These are phyloP conservation scores for Melieria crassipennis DNA, from an alignment of 2,888 invertebrate genomes.

Conservation along the genomic window DNA sequence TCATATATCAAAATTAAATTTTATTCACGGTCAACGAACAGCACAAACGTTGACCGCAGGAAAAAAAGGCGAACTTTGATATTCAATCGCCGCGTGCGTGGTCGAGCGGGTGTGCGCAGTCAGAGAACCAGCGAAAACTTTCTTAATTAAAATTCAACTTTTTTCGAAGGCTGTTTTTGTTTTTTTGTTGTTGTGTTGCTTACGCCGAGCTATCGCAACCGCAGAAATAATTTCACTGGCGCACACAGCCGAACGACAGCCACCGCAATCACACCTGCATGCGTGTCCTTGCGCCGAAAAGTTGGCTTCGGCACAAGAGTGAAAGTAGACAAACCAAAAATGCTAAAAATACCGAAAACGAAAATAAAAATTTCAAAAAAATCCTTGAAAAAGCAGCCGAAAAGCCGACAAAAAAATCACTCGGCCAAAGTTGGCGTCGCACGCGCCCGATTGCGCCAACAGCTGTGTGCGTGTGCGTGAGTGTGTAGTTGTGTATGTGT, in stretches of 20 bases:
- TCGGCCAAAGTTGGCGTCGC: too few species aligned
- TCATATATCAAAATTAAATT: slow-evolving; percentile 1
- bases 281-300: not conserved
- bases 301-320: too few species aligned
- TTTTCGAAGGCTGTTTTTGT: slow-evolving; percentile 9
- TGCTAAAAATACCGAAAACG: too few species aligned
- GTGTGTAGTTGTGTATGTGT: not conserved
- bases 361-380: too few species aligned
- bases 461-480: not conserved
- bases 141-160: slow-evolving; percentile 34
- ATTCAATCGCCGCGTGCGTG: slow-evolving; percentile 14
- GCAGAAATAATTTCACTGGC: slow-evolving; percentile 28
- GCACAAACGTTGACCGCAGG: not conserved
- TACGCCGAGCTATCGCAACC: slow-evolving; percentile 4
- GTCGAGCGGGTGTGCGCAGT: not conserved
- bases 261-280: slow-evolving; percentile 28
- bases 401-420: too few species aligned
- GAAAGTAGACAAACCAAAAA: too few species aligned
- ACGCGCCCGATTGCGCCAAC: not conserved
- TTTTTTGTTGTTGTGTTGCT: not conserved
- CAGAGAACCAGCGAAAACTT: slow-evolving; percentile 26
- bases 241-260: not conserved
- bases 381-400: too few species aligned
- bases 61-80: not conserved
- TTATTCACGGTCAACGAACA: not conserved